Conservation (phyloP, 2,113 vertebrate species). For the Stegostoma tigrinum region DNA sequence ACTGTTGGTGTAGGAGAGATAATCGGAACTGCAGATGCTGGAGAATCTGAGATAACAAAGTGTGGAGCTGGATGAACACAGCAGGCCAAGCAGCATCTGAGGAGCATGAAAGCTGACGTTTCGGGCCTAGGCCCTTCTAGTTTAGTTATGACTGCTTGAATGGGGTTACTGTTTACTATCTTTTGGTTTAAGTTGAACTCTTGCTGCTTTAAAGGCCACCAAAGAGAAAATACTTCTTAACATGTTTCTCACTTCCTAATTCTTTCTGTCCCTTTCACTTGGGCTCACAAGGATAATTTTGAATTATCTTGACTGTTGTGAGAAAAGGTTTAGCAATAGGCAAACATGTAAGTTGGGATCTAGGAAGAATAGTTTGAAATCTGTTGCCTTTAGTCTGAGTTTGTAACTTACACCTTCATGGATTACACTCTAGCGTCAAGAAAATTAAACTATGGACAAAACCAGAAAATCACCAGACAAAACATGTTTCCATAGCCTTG, state of each 20-base stretch:
- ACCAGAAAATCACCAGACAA: too few species aligned
- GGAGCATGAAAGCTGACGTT: too few species aligned
- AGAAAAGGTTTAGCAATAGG: background rate
- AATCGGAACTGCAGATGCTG: too few species aligned
- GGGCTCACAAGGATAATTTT: background rate
- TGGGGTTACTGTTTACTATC: background rate
- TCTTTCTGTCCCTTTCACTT: background rate
- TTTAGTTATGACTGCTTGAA: background rate
- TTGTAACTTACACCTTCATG: background rate
- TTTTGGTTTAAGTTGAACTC: background rate
- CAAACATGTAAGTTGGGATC: background rate
- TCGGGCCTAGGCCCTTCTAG: too few species aligned
- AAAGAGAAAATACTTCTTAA: background rate
- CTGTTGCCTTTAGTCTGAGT: background rate
- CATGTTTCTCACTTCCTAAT: background rate
- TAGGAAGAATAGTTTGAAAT: background rate
- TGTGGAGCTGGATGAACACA: too few species aligned
- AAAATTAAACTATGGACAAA: background rate
- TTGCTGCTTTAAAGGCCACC: background rate
- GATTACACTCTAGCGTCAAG: background rate
- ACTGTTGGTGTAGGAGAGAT: background rate
- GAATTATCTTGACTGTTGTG: background rate
- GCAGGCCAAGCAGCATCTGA: too few species aligned
- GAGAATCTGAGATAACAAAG: too few species aligned
- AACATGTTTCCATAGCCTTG: too few species aligned